A percentile compares a stretch with the other conserved stretches of the same genome.
Conservation (phyloP, 2,113 vertebrate genomes). For the Odocoileus hemionus region DNA sequence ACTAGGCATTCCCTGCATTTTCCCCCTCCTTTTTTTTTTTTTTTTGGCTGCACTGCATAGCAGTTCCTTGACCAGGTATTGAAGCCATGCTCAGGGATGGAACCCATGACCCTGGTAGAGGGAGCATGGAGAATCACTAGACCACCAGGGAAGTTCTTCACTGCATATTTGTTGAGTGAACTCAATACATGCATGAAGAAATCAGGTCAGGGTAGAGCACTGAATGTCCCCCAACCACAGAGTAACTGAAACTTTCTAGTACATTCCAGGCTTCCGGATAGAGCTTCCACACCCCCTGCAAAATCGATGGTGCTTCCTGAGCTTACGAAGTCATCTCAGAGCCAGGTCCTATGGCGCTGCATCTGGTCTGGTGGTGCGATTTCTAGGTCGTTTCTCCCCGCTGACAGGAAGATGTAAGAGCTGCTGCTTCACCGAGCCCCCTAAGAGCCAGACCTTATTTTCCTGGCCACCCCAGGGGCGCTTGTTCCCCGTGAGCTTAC, state of each 20-base stretch:
- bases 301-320: constrained; percentile 36
- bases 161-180: neutral
- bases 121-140: neutral
- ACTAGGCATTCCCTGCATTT: rapidly evolving
- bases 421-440: constrained; percentile 78
- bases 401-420: constrained; percentile 74
- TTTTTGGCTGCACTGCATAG: neutral
- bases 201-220: neutral
- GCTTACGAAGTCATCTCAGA: constrained; percentile 56
- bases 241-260: neutral
- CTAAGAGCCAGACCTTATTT: constrained; percentile 82
- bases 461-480: constrained; percentile 61
- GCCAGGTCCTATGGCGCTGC: constrained; percentile 28
- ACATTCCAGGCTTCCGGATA: neutral
- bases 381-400: constrained; percentile 76
- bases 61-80: neutral
- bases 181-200: neutral
- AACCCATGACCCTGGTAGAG: neutral
- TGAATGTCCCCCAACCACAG: neutral
- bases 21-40: neutral
- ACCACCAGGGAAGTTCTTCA: neutral
- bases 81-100: neutral
- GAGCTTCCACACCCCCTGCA: neutral
- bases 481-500: constrained; percentile 71
- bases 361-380: constrained; percentile 50